These are phyloP conservation scores for Drosophila chauvacae DNA, from an alignment of 1,140 invertebrate species.

Conservation along the genomic window DNA sequence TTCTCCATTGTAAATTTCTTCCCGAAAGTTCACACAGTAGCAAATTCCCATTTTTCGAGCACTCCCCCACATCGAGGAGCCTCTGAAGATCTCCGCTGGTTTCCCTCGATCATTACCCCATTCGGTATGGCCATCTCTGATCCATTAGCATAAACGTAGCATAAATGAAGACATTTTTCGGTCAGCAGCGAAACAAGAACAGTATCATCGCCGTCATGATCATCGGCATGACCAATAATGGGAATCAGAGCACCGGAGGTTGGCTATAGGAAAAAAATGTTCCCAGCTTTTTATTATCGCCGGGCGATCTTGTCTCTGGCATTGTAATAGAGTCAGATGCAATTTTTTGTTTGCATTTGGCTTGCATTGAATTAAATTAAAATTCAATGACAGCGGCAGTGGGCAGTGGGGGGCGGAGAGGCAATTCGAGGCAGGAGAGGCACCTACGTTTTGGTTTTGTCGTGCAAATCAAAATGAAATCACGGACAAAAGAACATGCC, in stretches of 20 bases:
- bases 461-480: slow-evolving; percentile 81
- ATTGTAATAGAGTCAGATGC: slow-evolving; percentile 73
- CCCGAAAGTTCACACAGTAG: neutral
- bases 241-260: slow-evolving; percentile 73
- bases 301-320: slow-evolving; percentile 61
- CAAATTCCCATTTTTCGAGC: neutral
- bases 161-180: slow-evolving; percentile 78
- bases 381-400: slow-evolving; percentile 73
- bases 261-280: slow-evolving; percentile 56
- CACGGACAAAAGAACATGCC: slow-evolving; percentile 81
- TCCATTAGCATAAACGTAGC: slow-evolving; percentile 77
- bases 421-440: slow-evolving; percentile 32
- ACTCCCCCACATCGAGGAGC: slow-evolving; percentile 10
- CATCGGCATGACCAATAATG: slow-evolving; percentile 76
- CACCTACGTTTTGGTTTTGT: slow-evolving; percentile 75
- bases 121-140: slow-evolving; percentile 54
- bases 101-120: slow-evolving; percentile 26
- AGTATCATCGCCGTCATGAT: slow-evolving; percentile 49
- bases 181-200: slow-evolving; percentile 41
- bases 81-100: neutral
- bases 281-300: slow-evolving; percentile 81
- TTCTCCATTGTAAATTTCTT: neutral
- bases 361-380: slow-evolving; percentile 79
- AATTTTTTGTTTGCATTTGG: slow-evolving; percentile 61
- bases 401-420: neutral